Base-by-base conservation (phyloP, 1,140 invertebrate genomes). In the Cardiocondyla obscurior region DNA sequence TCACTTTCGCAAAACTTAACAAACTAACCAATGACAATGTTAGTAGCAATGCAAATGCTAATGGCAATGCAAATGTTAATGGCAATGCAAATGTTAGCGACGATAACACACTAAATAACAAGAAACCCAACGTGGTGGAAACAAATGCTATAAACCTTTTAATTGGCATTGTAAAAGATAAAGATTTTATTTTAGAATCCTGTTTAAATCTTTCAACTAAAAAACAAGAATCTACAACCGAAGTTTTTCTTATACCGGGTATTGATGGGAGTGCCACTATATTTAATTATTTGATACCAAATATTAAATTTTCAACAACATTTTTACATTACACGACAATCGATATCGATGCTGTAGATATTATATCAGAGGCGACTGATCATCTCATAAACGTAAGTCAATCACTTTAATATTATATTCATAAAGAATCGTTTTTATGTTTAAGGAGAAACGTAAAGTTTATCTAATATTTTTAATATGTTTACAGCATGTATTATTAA, bases 161-260 rank as follows among this genome's bases (percentile, higher is more conserved):
- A 36, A 6, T 36, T 36, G 33, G 33, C 7, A 6, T 36, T 36
- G 3, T 36, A 36, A 36, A 36, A 36, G 33, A 36, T 6, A 6
- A 36, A 2, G 97, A 97, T 12, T 53, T 53, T 0, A 14, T 53
- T 53, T 3, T 10, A 12, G n/a, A 25, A 12, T 3, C 2, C 19
- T 53, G 22, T 53, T 22, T 6, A 8, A 10, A 53, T 53, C 8
- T 53, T 0, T 25, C 22, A 6, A 53, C 10, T 12, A 53, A 25
- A 14, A 25, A 12, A 53, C 10, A 28, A 5, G 16, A 28, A 28
- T 5, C 4, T 55, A 28, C 4, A 0, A 28, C 0, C 5, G 12
- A 28, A 28, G 53, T 28, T 14, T 14, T 55, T 14, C 22, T 53
- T 6, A 28, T 28, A 5, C 49, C 49, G 1, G 49, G 8, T 53